Percentiles rank a stretch among this genome's conserved stretches.
These are phyloP conservation scores for Melanotus villosus DNA, from an alignment of 2,888 invertebrate species.

Conservation along the genomic window DNA sequence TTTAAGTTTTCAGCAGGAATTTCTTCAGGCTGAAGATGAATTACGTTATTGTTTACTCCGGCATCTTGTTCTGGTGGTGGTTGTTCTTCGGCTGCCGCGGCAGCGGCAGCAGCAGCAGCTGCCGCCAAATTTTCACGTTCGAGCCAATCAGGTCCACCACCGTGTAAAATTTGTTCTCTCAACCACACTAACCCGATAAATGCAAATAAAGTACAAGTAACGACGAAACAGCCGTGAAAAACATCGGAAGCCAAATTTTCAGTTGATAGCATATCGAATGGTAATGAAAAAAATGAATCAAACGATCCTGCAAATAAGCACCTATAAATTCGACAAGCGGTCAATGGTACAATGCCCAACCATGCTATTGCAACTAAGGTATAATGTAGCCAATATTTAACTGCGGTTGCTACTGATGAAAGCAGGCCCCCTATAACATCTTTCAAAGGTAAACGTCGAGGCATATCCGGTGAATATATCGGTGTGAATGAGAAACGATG, in stretches of 20 bases:
- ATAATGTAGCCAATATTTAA: slow-evolving; percentile 98
- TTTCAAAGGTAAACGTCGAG: slow-evolving; percentile 92
- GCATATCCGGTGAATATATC: slow-evolving; percentile 99
- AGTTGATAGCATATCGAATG: slow-evolving; percentile 92
- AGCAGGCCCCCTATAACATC: slow-evolving; percentile 94
- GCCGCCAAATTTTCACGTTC: slow-evolving; percentile 78
- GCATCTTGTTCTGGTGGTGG: slow-evolving; percentile 33
- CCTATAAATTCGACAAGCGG: slow-evolving; percentile 96
- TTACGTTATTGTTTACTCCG: slow-evolving; percentile 26
- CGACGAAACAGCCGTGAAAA: slow-evolving; percentile 96
- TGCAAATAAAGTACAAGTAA: slow-evolving; percentile 94
- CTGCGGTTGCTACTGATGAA: slow-evolving; percentile 90
- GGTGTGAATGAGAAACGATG: slow-evolving; percentile 98
- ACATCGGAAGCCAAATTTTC: slow-evolving; percentile 95
- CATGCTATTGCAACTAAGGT: slow-evolving; percentile 97
- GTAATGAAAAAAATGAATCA: slow-evolving; percentile 87
- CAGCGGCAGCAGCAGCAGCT: slow-evolving; percentile 59
- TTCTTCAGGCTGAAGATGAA: slow-evolving; percentile 33
- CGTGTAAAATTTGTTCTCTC: slow-evolving; percentile 97
- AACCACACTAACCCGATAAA: slow-evolving; percentile 99
- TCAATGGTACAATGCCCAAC: slow-evolving; percentile 96
- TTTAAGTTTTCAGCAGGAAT: slow-evolving; percentile 33
- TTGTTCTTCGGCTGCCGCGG: slow-evolving; percentile 55
- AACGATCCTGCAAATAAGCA: slow-evolving; percentile 93
- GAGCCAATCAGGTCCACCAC: slow-evolving; percentile 97